A percentile compares a stretch with the other conserved stretches of the same genome.
These are phyloP conservation scores for Bedellia somnulentella DNA, from an alignment of 2,888 invertebrate species.

Conservation along the genomic window DNA sequence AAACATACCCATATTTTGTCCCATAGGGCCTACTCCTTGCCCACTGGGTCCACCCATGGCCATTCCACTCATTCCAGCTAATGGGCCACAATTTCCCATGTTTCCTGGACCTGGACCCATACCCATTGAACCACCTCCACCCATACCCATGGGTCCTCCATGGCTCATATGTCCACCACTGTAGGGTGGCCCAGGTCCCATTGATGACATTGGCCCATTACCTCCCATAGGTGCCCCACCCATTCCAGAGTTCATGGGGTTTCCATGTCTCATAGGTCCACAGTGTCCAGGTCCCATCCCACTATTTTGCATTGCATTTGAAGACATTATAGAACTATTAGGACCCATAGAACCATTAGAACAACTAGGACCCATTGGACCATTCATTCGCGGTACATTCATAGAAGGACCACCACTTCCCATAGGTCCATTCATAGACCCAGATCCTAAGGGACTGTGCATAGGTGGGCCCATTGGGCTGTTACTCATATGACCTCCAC, in stretches of 20 bases:
- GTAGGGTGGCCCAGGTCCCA: constrained; percentile 53
- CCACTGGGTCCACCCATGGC: constrained; percentile 56
- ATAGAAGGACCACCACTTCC: constrained; percentile 63
- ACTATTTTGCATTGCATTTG: constrained; percentile 52
- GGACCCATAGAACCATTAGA: constrained; percentile 62
- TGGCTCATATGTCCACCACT: constrained; percentile 53
- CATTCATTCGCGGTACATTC: constrained; percentile 59
- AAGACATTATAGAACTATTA: constrained; percentile 58
- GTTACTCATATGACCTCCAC: constrained; percentile 65
- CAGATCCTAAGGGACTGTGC: constrained; percentile 68
- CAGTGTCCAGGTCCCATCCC: constrained; percentile 56
- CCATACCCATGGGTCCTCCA: constrained; percentile 56
- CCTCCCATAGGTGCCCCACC: constrained; percentile 62
- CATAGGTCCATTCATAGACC: constrained; percentile 58
- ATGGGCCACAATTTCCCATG: constrained; percentile 52
- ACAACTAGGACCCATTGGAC: constrained; percentile 57
- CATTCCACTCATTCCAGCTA: constrained; percentile 58
- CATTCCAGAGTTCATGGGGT: constrained; percentile 59
- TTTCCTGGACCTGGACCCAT: constrained; percentile 52
- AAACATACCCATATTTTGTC: constrained; percentile 64
- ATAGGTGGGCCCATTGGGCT: constrained; percentile 77
- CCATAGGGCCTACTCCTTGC: constrained; percentile 61
- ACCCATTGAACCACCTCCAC: constrained; percentile 45
- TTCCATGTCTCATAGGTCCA: constrained; percentile 57
- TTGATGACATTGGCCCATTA: constrained; percentile 48